Evolutionary conservation across 2,888 invertebrate species (phyloP).

Genomic region (Amphipoea oculea): DNA sequence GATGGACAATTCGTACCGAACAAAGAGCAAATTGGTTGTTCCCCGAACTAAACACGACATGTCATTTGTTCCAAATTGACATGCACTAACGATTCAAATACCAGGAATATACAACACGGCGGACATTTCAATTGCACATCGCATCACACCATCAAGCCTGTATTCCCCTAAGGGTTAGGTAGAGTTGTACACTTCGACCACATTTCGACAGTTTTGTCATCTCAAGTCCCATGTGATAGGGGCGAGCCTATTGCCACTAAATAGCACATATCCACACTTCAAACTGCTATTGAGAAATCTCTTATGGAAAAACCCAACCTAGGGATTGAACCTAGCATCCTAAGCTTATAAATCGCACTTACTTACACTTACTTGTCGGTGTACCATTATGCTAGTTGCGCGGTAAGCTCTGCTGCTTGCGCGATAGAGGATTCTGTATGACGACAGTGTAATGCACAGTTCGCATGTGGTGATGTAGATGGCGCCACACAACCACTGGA

Average conservation of each 20-base stretch:
- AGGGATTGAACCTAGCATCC: neutral
- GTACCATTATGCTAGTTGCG: no score
- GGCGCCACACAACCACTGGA: neutral
- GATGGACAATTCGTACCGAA: neutral
- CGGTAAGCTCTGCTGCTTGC: neutral
- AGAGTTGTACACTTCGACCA: neutral
- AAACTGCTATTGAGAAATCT: neutral
- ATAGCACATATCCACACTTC: no score
- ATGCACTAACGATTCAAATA: neutral
- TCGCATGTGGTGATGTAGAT: neutral
- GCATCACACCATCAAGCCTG: neutral
- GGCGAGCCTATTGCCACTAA: neutral
- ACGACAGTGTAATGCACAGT: neutral
- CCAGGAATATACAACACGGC: neutral
- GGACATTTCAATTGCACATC: neutral
- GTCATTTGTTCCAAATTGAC: conserved; percentile 14
- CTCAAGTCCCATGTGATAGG: neutral
- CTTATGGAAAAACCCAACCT: neutral
- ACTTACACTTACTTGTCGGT: neutral
- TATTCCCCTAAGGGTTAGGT: neutral
- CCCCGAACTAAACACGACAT: neutral
- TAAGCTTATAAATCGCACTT: neutral
- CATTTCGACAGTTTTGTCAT: neutral
- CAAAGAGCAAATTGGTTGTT: conserved; percentile 1
- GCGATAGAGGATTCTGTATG: neutral